Evolutionary conservation across 2,888 invertebrate species (phyloP), one percentile per base, ranked within the genome.

Genomic region (Cryptophagus acutangulus): DNA sequence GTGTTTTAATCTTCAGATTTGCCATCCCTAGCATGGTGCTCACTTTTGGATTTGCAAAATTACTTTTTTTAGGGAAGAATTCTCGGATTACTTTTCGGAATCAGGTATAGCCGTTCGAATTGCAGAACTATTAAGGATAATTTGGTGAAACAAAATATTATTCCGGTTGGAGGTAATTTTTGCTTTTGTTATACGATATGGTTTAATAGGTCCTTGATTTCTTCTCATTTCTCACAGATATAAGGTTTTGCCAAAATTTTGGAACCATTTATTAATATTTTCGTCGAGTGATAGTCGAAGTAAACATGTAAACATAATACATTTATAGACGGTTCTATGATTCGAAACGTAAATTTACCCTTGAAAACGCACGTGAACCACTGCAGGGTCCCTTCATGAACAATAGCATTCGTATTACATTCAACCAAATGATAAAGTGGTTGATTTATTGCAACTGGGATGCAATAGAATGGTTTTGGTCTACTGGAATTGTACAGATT

Each of bases 361-460:
- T 48, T 46, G 42, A 41, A 38, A 48, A 43, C 40, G 37, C 45
- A 45, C 50, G 43, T 48, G 48, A 46, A 41, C 40, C 34, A 41
- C 46, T 46, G 45, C 17, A 40, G 45, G 48, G 39, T 41, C 46
- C 48, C 45, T 41, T 9, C 24, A 36, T 36, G 48, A 50, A 50
- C 50, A 50, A 50, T 48, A 34, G 50, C 35, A 43, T 31, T 42
- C 40, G 36, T 33, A 45, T 43, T 43, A 31, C 37, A 43, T 40
- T 39, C 14, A 43, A 9, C 40, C 45, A 46, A 20, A 26, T 31
- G 29, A 30, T 15, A 31, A 31, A 31, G 26, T n/a, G 26, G 26
- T 26, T 26, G 26, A 26, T 20, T 20, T 8, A 20, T 20, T 8
- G 6, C 24, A 20, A n/a, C 24, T 20, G 24, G 24, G 4, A n/a